Percentiles rank a stretch among this genome's conserved stretches.
Evolutionary conservation across 2,113 vertebrate genomes (phyloP).

Genomic region (Caracal caracal): DNA sequence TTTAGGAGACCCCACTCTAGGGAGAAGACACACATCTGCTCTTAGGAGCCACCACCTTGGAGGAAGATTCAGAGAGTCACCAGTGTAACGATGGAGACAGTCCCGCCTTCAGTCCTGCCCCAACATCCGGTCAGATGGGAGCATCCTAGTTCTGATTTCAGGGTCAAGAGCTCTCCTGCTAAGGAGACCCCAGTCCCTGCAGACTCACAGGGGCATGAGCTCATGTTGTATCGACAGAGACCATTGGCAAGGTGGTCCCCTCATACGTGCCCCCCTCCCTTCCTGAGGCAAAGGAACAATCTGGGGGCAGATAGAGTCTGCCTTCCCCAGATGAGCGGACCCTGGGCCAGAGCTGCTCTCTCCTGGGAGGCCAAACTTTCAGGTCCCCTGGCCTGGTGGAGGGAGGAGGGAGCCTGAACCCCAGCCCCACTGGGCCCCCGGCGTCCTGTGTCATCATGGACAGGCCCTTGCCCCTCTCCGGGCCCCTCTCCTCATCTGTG

Average conservation of each 20-base stretch:
- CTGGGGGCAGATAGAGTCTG: background rate
- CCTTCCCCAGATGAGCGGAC: too few species aligned
- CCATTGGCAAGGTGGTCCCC: background rate
- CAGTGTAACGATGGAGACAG: background rate
- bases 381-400: rapidly evolving
- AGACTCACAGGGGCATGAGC: background rate
- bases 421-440: background rate
- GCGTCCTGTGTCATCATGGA: rapidly evolving
- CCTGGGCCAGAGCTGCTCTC: background rate
- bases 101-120: background rate
- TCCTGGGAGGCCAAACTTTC: background rate
- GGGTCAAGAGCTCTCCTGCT: background rate
- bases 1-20: background rate
- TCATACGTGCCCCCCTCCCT: background rate
- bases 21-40: background rate
- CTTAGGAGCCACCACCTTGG: background rate
- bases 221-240: background rate
- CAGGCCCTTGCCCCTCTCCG: background rate
- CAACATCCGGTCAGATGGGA: background rate
- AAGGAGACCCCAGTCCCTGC: background rate
- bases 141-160: too few species aligned
- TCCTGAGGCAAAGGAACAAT: background rate
- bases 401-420: background rate
- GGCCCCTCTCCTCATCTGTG: background rate
- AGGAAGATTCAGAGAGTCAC: background rate